A percentile compares a stretch with the other conserved stretches of the same genome.
Evolutionary conservation across 2,113 vertebrate genomes (phyloP).

Genomic region (Anhinga anhinga): DNA sequence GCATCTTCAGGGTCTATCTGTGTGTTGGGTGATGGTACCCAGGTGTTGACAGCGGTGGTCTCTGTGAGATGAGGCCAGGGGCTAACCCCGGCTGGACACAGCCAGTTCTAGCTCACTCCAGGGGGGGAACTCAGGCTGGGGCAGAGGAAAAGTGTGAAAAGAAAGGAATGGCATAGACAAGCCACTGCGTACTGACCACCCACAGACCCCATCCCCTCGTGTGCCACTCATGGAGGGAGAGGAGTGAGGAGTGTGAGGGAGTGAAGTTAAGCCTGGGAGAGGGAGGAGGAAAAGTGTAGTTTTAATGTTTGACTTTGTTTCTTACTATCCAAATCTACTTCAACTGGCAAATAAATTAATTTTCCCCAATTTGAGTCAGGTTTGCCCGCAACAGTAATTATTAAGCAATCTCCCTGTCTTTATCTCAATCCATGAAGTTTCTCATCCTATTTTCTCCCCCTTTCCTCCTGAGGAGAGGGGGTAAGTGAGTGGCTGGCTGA

Average conservation of each 20-base stretch:
- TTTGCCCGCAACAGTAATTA: background rate
- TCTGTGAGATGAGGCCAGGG: background rate
- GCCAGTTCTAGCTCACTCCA: background rate
- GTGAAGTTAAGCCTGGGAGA: background rate
- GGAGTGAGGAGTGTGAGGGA: background rate
- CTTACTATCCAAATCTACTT: background rate
- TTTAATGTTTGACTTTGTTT: background rate
- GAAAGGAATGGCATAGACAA: background rate
- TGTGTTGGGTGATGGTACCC: background rate
- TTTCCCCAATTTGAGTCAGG: background rate
- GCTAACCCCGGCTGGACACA: too few species aligned
- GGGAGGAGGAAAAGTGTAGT: background rate
- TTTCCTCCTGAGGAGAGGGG: accelerated
- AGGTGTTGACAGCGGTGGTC: background rate
- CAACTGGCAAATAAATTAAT: background rate
- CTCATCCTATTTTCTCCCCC: background rate
- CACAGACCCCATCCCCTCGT: background rate
- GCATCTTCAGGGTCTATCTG: background rate
- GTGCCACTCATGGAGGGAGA: background rate
- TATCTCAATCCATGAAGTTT: background rate
- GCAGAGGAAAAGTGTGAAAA: background rate
- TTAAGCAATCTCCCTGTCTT: background rate
- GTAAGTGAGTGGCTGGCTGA: background rate
- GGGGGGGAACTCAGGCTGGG: background rate
- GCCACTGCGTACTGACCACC: accelerated